Conservation (phyloP, 2,888 invertebrate genomes). For the Eilema caniola region DNA sequence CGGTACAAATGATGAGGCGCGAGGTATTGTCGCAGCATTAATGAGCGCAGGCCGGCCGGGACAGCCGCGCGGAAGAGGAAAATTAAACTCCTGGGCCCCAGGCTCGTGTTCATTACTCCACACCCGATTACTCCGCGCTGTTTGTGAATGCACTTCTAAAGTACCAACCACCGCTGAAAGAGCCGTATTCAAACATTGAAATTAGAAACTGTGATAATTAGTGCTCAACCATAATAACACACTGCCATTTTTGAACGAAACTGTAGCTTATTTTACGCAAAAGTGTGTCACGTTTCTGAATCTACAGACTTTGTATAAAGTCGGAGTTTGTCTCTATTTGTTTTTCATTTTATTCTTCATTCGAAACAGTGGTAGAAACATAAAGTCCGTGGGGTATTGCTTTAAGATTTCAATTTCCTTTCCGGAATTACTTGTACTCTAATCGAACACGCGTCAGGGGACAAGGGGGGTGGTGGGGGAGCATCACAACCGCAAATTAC, state of each 20-base stretch:
- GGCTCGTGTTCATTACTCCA: constrained; percentile 81
- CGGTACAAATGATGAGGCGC: constrained; percentile 79
- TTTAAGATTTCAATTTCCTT: constrained; percentile 87
- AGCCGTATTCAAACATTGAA: constrained; percentile 57
- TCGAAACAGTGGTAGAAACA: constrained; percentile 69
- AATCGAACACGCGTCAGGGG: constrained; percentile 86
- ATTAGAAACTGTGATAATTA: constrained; percentile 61
- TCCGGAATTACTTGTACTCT: constrained; percentile 85
- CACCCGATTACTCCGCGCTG: constrained; percentile 77
- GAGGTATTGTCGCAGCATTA: constrained; percentile 82
- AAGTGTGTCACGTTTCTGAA: constrained; percentile 32
- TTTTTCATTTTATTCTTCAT: constrained; percentile 77
- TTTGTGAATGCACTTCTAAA: constrained; percentile 74
- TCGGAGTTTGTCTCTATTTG: constrained; percentile 60
- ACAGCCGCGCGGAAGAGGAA: constrained; percentile 84
- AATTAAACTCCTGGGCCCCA: constrained; percentile 85
- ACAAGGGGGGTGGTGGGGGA: constrained; percentile 61
- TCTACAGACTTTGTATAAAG: constrained; percentile 36
- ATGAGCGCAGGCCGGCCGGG: constrained; percentile 77
- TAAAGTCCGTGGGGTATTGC: constrained; percentile 83
- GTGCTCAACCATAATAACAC: constrained; percentile 47
- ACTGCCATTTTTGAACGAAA: constrained; percentile 39
- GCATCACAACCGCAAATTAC: constrained; percentile 83
- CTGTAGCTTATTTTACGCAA: constrained; percentile 33
- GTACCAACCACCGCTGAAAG: constrained; percentile 55